A percentile compares a stretch with the other conserved stretches of the same genome.
Conservation (phyloP, 2,797 vertebrate species). For the Tragelaphus oryx region DNA sequence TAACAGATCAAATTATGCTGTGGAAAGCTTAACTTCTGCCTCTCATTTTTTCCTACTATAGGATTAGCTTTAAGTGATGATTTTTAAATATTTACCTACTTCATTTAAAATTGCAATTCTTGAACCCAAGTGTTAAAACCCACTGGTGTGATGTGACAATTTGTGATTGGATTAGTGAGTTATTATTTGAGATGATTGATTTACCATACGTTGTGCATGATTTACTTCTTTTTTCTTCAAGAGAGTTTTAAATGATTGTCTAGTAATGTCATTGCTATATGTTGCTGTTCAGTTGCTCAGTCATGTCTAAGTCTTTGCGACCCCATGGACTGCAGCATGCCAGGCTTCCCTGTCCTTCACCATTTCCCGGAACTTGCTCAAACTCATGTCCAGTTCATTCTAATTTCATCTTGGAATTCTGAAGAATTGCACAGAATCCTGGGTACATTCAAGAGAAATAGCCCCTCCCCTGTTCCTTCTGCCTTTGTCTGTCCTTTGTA, state of each 20-base stretch:
- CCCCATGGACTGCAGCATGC: not conserved
- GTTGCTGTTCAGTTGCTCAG: not conserved
- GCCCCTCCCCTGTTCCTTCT: not conserved
- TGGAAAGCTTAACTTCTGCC: not conserved
- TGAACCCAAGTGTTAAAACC: not conserved
- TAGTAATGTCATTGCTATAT: not conserved
- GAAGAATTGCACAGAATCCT: not conserved
- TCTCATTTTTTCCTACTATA: not conserved
- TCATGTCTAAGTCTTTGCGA: not conserved
- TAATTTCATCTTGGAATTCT: not conserved
- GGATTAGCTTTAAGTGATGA: not conserved
- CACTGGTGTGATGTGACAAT: not conserved
- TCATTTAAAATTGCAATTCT: not conserved
- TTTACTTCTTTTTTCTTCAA: not conserved
- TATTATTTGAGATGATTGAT: not conserved
- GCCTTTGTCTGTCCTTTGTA: not conserved
- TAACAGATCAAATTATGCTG: not conserved
- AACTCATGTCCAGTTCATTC: not conserved
- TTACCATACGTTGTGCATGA: not conserved
- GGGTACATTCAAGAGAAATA: not conserved
- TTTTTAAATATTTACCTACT: not conserved
- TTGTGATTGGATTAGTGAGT: not conserved
- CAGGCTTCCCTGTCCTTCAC: not conserved
- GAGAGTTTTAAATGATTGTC: not conserved
- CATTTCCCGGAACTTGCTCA: not conserved